Conservation (phyloP, 1,140 invertebrate species). For the Scylla paramamosain region DNA sequence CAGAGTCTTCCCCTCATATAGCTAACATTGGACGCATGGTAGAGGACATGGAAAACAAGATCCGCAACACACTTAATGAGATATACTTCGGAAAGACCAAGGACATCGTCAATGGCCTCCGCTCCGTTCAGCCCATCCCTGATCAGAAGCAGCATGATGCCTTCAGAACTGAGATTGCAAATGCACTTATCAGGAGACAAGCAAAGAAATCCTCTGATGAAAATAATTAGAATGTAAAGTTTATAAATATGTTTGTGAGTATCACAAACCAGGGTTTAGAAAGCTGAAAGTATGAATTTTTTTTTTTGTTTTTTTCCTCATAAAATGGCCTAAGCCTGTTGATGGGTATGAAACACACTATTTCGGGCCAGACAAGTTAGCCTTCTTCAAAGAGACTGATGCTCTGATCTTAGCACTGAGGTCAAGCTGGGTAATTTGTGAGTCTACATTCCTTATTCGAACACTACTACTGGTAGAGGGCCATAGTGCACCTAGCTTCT, state of each 20-base stretch:
- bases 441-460: constrained; percentile 52
- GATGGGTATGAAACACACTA: constrained; percentile 72
- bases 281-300: constrained; percentile 37
- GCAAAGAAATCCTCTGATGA: constrained; percentile 64
- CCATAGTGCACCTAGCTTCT: constrained; percentile 61
- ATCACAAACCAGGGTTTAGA: constrained; percentile 52
- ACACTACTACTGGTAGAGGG: constrained; percentile 59
- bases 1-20: constrained; percentile 97
- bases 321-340: constrained; percentile 64
- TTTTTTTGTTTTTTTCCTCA: not conserved
- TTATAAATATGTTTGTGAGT: constrained; percentile 50
- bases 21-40: constrained; percentile 98
- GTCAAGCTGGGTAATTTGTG: constrained; percentile 54
- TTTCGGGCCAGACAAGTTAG: constrained; percentile 70
- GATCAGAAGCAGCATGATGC: constrained; percentile 91
- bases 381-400: constrained; percentile 53
- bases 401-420: constrained; percentile 52
- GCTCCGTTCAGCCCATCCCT: constrained; percentile 91
- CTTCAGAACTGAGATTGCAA: constrained; percentile 91
- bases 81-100: constrained; percentile 99
- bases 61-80: constrained; percentile 97
- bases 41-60: constrained; percentile 99
- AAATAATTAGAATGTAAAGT: constrained; percentile 60
- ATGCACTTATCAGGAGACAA: constrained; percentile 77
- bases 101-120: constrained; percentile 98